Evolutionary conservation across 2,888 invertebrate genomes (phyloP).

Genomic region (Linnaemya vulpina): DNA sequence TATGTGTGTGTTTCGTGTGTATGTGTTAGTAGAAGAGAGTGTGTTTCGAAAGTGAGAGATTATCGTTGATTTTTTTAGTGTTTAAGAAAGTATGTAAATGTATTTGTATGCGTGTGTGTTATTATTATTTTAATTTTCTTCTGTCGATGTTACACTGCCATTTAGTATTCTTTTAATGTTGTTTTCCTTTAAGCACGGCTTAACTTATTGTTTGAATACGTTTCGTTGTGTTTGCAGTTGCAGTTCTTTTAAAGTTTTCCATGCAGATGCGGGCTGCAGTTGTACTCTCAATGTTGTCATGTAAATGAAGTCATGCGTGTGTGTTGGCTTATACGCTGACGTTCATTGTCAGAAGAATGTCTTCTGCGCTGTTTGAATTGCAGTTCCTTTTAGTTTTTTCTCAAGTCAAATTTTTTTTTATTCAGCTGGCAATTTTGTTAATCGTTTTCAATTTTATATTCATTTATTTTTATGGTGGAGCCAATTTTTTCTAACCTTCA

Average conservation of each 20-base stretch:
- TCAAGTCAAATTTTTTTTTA: neutral
- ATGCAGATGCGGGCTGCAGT: slow-evolving; percentile 37
- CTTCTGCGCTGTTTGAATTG: slow-evolving; percentile 22
- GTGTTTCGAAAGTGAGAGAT: neutral
- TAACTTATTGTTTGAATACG: slow-evolving; percentile 63
- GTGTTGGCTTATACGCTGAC: slow-evolving; percentile 17
- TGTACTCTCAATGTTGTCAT: slow-evolving; percentile 18
- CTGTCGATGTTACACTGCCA: slow-evolving; percentile 42
- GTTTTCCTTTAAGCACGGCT: slow-evolving; percentile 49
- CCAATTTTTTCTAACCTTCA: slow-evolving; percentile 2
- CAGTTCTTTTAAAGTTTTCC: slow-evolving; percentile 47
- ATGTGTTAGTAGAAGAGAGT: neutral
- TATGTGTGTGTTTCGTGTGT: slow-evolving; percentile 4
- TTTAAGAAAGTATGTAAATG: slow-evolving; percentile 30
- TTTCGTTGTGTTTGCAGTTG: slow-evolving; percentile 50
- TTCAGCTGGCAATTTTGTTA: slow-evolving; percentile 18
- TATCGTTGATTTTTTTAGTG: slow-evolving; percentile 34
- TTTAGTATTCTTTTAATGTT: slow-evolving; percentile 61
- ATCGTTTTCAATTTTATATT: slow-evolving; percentile 62
- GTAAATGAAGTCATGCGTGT: slow-evolving; percentile 18
- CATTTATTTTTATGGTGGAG: slow-evolving; percentile 57
- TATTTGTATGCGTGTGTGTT: slow-evolving; percentile 20
- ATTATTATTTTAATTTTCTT: slow-evolving; percentile 1
- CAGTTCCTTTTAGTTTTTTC: slow-evolving; percentile 39
- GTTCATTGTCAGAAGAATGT: slow-evolving; percentile 38